These are phyloP conservation scores for Rhea pennata DNA, from an alignment of 2,113 vertebrate genomes.

Conservation along the genomic window DNA sequence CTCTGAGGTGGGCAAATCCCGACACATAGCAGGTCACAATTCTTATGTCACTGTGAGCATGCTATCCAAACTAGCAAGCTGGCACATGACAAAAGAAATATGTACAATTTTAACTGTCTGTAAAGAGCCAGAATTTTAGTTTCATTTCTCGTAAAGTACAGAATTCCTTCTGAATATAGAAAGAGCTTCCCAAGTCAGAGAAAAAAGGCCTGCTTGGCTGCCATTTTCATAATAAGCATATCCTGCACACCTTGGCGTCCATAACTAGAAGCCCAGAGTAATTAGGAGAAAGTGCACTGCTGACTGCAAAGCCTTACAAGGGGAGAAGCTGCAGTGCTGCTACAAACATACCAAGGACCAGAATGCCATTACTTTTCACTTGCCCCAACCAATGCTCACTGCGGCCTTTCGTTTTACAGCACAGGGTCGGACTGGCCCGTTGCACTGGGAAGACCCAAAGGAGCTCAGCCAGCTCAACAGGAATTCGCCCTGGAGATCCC, in stretches of 20 bases:
- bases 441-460: background rate
- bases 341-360: constrained; percentile 27
- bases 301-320: background rate
- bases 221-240: constrained; percentile 55
- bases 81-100: background rate
- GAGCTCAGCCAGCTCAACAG: background rate
- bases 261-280: constrained; percentile 43
- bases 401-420: background rate
- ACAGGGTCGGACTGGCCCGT: background rate
- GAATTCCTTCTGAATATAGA: constrained; percentile 51
- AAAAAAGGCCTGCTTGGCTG: constrained; percentile 35
- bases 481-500: background rate
- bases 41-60: background rate
- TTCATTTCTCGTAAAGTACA: constrained; percentile 24
- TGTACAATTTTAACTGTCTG: constrained; percentile 1
- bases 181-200: constrained; percentile 35
- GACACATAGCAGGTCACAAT: background rate
- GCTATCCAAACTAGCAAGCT: constrained; percentile 30
- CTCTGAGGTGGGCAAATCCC: constrained; percentile 8
- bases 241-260: constrained; percentile 41
- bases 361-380: constrained; percentile 16
- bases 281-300: constrained; percentile 33
- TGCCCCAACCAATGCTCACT: background rate
- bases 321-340: background rate
- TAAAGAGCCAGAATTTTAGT: constrained; percentile 8